These are phyloP conservation scores for Kobus ellipsiprymnus DNA, from an alignment of 2,113 vertebrate genomes.

Conservation along the genomic window DNA sequence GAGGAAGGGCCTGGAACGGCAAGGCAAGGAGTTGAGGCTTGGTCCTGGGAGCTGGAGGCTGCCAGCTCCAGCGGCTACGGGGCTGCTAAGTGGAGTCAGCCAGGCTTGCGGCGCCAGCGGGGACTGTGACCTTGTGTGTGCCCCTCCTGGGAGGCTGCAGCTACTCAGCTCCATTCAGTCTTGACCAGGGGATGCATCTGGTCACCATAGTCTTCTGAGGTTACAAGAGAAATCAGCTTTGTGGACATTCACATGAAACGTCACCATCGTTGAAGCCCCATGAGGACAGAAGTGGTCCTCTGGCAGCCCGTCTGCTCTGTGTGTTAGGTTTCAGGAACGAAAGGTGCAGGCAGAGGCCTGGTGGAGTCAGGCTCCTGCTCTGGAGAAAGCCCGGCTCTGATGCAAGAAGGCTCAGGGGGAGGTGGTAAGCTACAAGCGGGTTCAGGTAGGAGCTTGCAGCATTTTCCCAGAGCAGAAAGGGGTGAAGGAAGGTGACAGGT, in stretches of 20 bases:
- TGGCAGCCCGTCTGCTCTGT: background rate
- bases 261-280: background rate
- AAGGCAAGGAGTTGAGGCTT: fast-evolving
- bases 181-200: background rate
- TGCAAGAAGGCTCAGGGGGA: fast-evolving
- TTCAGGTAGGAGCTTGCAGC: fast-evolving
- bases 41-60: fast-evolving
- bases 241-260: background rate
- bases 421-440: background rate
- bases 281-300: background rate
- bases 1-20: background rate
- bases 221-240: background rate
- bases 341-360: background rate
- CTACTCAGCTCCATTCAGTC: background rate
- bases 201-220: background rate
- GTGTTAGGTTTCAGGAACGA: background rate
- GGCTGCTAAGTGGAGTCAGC: fast-evolving
- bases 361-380: fast-evolving
- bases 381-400: background rate
- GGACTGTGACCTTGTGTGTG: fast-evolving
- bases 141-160: background rate
- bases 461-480: background rate
- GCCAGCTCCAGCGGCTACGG: fast-evolving
- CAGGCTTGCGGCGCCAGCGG: fast-evolving
- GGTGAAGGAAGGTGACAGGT: no score